A percentile compares a stretch with the other conserved stretches of the same genome.
Conservation (phyloP, 2,888 invertebrate genomes). For the Chironomus tentans region DNA sequence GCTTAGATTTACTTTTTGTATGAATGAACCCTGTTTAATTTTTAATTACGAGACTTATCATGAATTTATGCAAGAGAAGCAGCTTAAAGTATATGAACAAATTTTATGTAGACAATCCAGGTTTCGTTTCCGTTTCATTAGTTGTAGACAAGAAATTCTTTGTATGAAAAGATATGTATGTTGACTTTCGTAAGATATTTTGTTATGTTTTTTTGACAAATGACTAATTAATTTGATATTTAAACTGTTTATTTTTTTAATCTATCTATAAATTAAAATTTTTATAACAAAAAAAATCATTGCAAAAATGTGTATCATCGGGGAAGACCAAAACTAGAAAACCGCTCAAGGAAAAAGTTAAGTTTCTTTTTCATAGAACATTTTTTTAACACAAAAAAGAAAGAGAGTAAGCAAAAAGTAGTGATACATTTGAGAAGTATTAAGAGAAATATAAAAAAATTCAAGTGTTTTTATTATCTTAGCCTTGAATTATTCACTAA, state of each 20-base stretch:
- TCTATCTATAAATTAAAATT: background rate
- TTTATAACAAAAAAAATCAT: background rate
- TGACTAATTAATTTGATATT: background rate
- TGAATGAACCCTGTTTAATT: too few species aligned
- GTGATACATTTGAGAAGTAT: too few species aligned
- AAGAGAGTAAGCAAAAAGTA: too few species aligned
- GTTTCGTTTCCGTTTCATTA: too few species aligned
- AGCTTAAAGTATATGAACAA: too few species aligned
- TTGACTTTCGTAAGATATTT: background rate
- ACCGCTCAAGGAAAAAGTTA: constrained; percentile 5
- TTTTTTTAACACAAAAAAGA: too few species aligned
- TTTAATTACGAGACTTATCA: too few species aligned
- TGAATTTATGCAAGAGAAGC: too few species aligned
- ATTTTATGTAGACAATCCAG: too few species aligned
- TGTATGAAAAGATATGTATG: background rate
- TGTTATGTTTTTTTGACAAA: background rate
- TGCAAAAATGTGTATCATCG: constrained; percentile 21
- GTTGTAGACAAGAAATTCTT: too few species aligned
- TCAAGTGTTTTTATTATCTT: background rate
- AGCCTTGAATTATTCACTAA: constrained; percentile 1
- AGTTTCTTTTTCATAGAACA: background rate
- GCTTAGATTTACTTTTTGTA: too few species aligned
- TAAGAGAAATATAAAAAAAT: background rate
- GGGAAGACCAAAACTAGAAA: constrained; percentile 21
- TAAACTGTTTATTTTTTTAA: background rate